Evolutionary conservation across 2,113 vertebrate genomes (phyloP).

Genomic region (Daphoenositta chrysoptera): DNA sequence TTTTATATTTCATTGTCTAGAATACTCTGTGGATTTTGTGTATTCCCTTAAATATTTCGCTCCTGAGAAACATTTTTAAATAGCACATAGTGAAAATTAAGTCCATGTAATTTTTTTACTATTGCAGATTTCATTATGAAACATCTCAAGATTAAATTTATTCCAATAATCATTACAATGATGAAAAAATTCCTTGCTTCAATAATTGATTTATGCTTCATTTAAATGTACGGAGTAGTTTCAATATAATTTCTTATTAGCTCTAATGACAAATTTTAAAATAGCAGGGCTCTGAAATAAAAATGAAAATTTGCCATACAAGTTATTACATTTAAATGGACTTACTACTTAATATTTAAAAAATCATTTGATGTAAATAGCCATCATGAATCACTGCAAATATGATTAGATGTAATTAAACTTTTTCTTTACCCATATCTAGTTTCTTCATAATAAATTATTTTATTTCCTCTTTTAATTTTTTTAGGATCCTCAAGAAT

Average conservation of each 20-base stretch:
- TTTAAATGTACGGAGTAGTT: constrained; percentile 80
- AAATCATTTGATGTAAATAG: constrained; percentile 85
- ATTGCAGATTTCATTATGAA: constrained; percentile 75
- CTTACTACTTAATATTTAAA: constrained; percentile 85
- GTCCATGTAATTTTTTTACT: constrained; percentile 61
- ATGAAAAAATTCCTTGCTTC: constrained; percentile 81
- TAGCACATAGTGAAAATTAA: constrained; percentile 66
- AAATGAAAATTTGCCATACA: constrained; percentile 82
- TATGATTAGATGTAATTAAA: constrained; percentile 79
- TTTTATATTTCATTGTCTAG: constrained; percentile 21
- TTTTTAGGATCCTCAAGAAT: constrained; percentile 20
- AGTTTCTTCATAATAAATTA: constrained; percentile 70
- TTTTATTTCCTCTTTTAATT: constrained; percentile 47
- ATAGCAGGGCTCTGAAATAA: constrained; percentile 78
- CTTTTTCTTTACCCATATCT: constrained; percentile 69
- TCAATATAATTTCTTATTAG: constrained; percentile 83
- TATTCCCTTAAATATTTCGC: constrained; percentile 30
- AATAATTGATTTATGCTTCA: constrained; percentile 86
- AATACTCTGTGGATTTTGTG: not conserved
- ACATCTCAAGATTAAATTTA: constrained; percentile 78
- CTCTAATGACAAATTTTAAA: constrained; percentile 81
- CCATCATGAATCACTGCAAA: constrained; percentile 79
- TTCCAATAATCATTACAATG: constrained; percentile 81
- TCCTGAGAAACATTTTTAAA: constrained; percentile 48
- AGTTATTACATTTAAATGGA: constrained; percentile 84